These are phyloP conservation scores for Egretta garzetta DNA, from an alignment of 2,113 vertebrate genomes.

Conservation along the genomic window DNA sequence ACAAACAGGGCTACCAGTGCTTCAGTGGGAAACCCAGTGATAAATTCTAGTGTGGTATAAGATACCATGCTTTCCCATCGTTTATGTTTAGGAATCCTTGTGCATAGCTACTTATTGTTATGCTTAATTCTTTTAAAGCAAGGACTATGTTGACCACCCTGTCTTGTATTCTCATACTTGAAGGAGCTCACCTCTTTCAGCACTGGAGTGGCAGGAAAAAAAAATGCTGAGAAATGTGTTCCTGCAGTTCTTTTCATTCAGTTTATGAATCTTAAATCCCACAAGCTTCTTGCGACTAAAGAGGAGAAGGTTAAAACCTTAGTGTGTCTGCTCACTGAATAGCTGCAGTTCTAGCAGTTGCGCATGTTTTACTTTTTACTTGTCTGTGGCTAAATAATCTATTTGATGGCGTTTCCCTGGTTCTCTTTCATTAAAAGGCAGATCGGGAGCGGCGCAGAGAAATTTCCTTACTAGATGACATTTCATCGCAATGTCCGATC, in stretches of 20 bases:
- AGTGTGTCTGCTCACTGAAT: background rate
- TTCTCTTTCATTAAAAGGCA: conserved; percentile 75
- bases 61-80: background rate
- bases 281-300: background rate
- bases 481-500: conserved; percentile 99
- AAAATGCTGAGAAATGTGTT: background rate
- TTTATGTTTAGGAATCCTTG: background rate
- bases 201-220: background rate
- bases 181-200: background rate
- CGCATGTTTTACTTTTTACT: background rate
- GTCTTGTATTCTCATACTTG: background rate
- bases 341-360: background rate
- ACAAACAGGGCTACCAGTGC: background rate
- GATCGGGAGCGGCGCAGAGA: conserved; percentile 91
- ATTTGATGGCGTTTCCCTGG: background rate
- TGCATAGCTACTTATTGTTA: background rate
- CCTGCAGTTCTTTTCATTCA: background rate
- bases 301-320: background rate
- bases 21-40: background rate
- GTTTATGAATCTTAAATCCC: background rate
- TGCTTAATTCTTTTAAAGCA: background rate
- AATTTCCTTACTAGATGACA: conserved; percentile 99
- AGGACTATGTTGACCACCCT: background rate
- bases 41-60: background rate
- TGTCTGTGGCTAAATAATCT: background rate